Evolutionary conservation across 2,797 vertebrate species (phyloP).

Genomic region (Nyctibius grandis): DNA sequence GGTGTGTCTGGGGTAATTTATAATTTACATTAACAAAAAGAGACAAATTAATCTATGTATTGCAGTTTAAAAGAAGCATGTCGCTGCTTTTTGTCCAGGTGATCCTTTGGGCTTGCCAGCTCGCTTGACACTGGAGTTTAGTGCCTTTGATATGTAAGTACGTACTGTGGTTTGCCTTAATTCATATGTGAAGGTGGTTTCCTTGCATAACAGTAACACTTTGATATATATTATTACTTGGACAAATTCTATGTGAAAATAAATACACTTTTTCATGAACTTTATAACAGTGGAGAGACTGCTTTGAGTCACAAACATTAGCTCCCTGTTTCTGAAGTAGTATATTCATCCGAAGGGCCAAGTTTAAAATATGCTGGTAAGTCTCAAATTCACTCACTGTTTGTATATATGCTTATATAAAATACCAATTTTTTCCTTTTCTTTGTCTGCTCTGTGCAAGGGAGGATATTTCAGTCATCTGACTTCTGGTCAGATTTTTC

Average conservation of each 20-base stretch:
- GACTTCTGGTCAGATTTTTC: not conserved
- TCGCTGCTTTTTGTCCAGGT: constrained; percentile 72
- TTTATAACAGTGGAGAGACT: not conserved
- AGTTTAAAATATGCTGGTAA: not conserved
- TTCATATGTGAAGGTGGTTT: not conserved
- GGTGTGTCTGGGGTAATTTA: not conserved
- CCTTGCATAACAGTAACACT: not conserved
- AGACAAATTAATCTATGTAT: not conserved
- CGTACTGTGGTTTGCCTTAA: not conserved
- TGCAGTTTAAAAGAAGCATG: not conserved
- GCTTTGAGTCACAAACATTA: not conserved
- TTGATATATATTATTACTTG: not conserved
- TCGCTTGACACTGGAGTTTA: constrained; percentile 94
- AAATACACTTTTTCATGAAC: not conserved
- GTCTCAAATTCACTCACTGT: not conserved
- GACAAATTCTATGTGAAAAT: not conserved
- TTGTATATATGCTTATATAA: not conserved
- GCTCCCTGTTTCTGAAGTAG: not conserved
- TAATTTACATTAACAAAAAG: not conserved
- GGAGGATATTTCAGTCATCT: not conserved
- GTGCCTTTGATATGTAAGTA: constrained; percentile 96
- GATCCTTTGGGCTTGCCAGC: constrained; percentile 91
- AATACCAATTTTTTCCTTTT: not conserved
- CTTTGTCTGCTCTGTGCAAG: not conserved
- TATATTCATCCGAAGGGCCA: not conserved